Base-by-base conservation (phyloP, 1,140 invertebrate genomes). In the Zaprionus africanus region DNA sequence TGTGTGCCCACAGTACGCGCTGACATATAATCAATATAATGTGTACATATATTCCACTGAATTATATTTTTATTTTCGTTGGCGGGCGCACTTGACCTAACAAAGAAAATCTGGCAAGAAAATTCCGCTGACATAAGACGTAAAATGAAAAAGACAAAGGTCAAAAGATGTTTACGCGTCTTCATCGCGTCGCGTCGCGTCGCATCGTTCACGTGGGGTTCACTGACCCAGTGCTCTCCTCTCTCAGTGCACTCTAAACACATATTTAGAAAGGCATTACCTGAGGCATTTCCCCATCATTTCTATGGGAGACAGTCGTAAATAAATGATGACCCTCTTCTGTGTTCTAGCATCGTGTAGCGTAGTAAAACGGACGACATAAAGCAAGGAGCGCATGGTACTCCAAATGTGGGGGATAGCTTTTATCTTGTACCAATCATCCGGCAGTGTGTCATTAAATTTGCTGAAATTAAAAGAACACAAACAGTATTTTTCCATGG, bases 211-310 rank as follows among this genome's bases (percentile, higher is more conserved):
- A 11, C 0, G 0, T 3, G 31, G 51, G 41, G 82, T 81, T 86
- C 82, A 86, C 60, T 80, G 82, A 79, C 82, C 82, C 72, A 73
- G 63, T 80, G 49, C 31, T 63, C 49, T 64, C 46, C 60, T 64
- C 69, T 17, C 41, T 17, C 63, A 63, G 66, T 81, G 63, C 67
- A 41, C 54, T 71, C 57, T 62, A 73, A 68, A 68, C 57, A 69
- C 54, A 79, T 56, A 49, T 41, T 65, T 56, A 56, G 34, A 70
- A 31, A 58, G 41, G 54, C 54, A 34, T 64, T 36, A 65, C 56
- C 51, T 68, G 19, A 57, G 51, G 57, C 66, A 46, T 56, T 61
- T 57, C 22, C 15, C 38, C 46, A 38, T 43, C 59, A 31, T 49
- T 69, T 58, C 43, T 46, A 49, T 62, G 24, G 34, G 53, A 58